These are phyloP conservation scores for Peromyscus polionotus DNA, from an alignment of 2,113 vertebrate genomes.

Conservation along the genomic window DNA sequence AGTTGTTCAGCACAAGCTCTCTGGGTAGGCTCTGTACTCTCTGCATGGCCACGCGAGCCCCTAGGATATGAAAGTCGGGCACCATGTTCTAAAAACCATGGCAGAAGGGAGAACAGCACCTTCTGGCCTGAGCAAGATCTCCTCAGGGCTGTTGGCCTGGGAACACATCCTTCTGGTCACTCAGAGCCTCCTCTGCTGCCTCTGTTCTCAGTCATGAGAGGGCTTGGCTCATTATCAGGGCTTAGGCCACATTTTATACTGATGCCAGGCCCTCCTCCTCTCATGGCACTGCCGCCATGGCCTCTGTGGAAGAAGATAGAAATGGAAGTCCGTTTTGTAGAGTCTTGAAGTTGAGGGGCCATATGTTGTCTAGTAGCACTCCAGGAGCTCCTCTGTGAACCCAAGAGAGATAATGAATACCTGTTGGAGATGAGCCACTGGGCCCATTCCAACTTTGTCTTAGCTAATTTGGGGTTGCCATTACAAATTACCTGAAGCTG, in stretches of 20 bases:
- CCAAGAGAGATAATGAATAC: neutral
- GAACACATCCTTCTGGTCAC: neutral
- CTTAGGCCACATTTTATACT: neutral
- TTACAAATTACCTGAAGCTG: neutral
- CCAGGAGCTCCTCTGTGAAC: accelerated
- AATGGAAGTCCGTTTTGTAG: neutral
- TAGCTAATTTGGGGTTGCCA: neutral
- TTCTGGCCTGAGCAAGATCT: neutral
- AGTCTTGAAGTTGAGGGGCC: neutral
- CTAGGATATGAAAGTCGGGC: neutral
- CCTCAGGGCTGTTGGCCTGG: too few relatives aligned
- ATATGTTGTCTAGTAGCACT: neutral
- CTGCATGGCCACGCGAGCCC: neutral
- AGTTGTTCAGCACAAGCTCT: neutral
- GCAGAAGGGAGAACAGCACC: neutral
- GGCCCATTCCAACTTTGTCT: too few relatives aligned
- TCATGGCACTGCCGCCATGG: too few relatives aligned
- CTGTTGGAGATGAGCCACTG: neutral
- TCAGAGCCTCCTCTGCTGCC: neutral
- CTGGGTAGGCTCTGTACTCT: neutral
- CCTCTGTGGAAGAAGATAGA: neutral
- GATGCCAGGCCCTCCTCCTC: neutral
- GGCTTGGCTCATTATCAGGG: neutral
- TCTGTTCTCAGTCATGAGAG: neutral
- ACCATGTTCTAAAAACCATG: neutral